Evolutionary conservation across 1,140 invertebrate genomes (phyloP), one percentile per base, ranked within the genome.

Genomic region (Drosophila triauraria): DNA sequence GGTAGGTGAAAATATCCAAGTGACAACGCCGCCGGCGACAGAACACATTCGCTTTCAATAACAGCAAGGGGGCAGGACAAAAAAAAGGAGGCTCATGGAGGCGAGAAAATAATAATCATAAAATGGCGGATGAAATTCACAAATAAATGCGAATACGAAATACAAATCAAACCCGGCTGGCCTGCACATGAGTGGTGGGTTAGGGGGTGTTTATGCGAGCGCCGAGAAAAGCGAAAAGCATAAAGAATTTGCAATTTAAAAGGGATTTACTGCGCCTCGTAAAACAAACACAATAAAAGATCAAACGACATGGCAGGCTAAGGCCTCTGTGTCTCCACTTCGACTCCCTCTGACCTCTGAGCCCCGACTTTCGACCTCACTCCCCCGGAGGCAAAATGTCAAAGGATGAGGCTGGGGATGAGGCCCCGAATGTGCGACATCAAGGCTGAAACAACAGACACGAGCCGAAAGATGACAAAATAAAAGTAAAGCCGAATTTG

Each of bases 231-330:
- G 80, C 78, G 75, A 30, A 30, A 30, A 82, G 78, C 85, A 90
- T 90, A 90, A 90, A 90, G 86, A 91, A 90, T 85, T 90, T 90
- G 85, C 85, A 90, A 90, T 90, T 90, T 90, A 76, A 90, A 90
- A 84, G 85, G 85, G 85, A 90, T 90, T 90, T 90, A 90, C 85
- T 72, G 85, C 51, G 75, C 61, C 81, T 90, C 85, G 85, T 90
- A 90, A 90, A 90, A 90, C 85, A 90, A 90, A 90, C 85, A 80
- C 85, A 90, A 90, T 90, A 90, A 90, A 90, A 90, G 85, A 90
- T 90, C 85, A 90, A 90, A 90, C 85, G 85, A 85, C 85, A 85
- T 82, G 82, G 76, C 85, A 80, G 85, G 67, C 74, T 69, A 60
- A 74, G 65, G 63, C 67, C 82, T 85, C 62, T 59, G 53, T 13